Evolutionary conservation across 1,140 invertebrate species (phyloP), one percentile per base, ranked within the genome.

Genomic region (Aphis craccivora): DNA sequence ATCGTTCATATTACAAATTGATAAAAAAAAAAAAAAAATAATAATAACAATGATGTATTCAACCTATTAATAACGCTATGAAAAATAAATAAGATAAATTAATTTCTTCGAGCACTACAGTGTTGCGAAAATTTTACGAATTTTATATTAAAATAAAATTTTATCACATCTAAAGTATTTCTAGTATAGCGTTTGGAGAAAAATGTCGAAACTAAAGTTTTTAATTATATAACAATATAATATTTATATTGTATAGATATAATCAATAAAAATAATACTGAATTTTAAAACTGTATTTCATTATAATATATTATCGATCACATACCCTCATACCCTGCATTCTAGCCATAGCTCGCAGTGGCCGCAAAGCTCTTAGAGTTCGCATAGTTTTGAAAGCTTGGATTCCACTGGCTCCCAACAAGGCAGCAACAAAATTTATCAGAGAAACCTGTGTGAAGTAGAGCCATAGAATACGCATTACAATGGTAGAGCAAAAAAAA

Each of bases 241-340:
- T 48, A 48, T 87, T 30, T 45, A 87, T 48, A 35, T 45, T 30
- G 0, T 60, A 90, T 90, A 90, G 18, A 2, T 18, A 30, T 60
- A 90, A 90, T 30, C 14, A 90, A 60, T 40, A 90, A 48, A 90
- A 89, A 60, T 90, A 90, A 90, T 89, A 89, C 23, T 90, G 37
- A 14, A 67, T 43, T 30, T 90, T n/a, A 90, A 90, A 67, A 90
- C 35, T 18, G 35, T 55, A 89, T 55, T 89, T 55, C 51, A 40
- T 89, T 55, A 89, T 48, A 53, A 83, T 20, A 35, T 93, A 48
- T 89, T 67, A 8, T 93, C 53, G 86, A 89, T 91, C 96, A 97
- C 97, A 96, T 98, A 99, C 98, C 97, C 98, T 97, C 98, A 99
- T 99, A 96, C 98, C 98, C 97, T 99, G 98, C 98, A 99, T 98